Base-by-base conservation (phyloP, 2,113 vertebrate species). In the Sylvilagus bachmani region DNA sequence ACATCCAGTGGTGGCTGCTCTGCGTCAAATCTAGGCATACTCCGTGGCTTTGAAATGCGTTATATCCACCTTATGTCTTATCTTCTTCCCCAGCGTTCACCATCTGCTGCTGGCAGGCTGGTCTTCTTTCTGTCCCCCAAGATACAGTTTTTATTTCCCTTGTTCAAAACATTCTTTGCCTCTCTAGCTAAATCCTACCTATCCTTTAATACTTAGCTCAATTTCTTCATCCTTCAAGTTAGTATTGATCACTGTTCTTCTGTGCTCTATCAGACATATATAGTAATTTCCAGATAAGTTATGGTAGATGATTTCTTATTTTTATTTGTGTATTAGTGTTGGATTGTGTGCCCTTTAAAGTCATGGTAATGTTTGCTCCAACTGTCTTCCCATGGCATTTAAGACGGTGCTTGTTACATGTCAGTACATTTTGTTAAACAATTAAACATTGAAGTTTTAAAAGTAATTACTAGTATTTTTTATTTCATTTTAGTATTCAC, bases 221-320 rank as follows among this genome's bases (percentile, higher is more conserved):
- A 6, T 66, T 71, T 94, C 22, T 74, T 61, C 29, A 21, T 91
- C 64, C 44, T 93, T 92, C 69, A 82, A n/a, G 36, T 24, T 91
- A 75, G 29, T 64, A 19, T 82, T 81, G 27, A 51, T 74, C 19
- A 86, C 44, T 49, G 11, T 74, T 7, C 31, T 83, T 71, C 13
- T 95, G 4, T 33, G 53, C 4, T 91, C 19, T 93, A 19, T 67
- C 31, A 78, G 38, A 85, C 13, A 33, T 62, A 27, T 12, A 38
- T 73, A 91, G 17, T 86, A 86, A 86, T 84, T 87, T 93, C 36
- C 67, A 86, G 86, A 91, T 94, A 95, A 71, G 31, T 90, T 61
- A 24, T 66, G n/a, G 10, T 85, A 86, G 71, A 55, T 83, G 38
- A 14, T 77, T 83, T 78, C 21, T n/a, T 89, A 87, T 78, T 31